A percentile compares a stretch with the other conserved stretches of the same genome.
Conservation (phyloP, 1,140 invertebrate species). For the Ctenoplectra terminalis region DNA sequence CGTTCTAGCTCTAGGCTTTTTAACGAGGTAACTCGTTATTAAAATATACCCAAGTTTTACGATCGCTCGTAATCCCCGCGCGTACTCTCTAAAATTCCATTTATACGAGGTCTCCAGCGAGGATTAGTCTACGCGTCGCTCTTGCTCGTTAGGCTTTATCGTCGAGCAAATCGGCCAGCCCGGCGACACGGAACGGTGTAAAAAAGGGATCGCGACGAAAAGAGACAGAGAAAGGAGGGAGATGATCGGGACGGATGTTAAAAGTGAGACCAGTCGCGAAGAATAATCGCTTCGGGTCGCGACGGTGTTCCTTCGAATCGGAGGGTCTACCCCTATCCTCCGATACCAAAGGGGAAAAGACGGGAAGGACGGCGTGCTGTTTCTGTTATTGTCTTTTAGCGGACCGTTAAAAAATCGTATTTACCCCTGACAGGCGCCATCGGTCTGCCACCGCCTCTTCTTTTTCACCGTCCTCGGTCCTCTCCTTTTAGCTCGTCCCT, state of each 20-base stretch:
- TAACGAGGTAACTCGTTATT: constrained; percentile 1
- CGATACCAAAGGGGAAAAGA: too few species aligned
- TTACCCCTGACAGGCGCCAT: constrained; percentile 66
- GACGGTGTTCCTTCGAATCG: neutral
- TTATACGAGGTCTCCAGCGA: neutral
- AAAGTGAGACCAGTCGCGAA: constrained; percentile 24
- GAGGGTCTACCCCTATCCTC: neutral
- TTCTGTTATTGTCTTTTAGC: constrained; percentile 69
- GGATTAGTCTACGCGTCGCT: neutral
- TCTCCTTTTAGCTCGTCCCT: neutral
- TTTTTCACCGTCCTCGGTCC: constrained; percentile 35
- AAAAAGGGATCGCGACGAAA: neutral
- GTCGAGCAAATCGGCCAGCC: constrained; percentile 34
- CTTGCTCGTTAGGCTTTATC: constrained; percentile 44
- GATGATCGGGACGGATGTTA: constrained; percentile 34
- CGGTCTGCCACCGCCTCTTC: constrained; percentile 41
- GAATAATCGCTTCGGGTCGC: constrained; percentile 22
- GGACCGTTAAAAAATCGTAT: constrained; percentile 58
- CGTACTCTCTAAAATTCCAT: constrained; percentile 19
- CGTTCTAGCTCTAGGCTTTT: neutral
- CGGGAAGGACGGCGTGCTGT: constrained; percentile 5
- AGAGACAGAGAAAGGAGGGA: neutral
- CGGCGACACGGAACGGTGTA: constrained; percentile 16
- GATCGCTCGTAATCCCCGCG: neutral
- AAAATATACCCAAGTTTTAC: constrained; percentile 10